Evolutionary conservation across 1,140 invertebrate species (phyloP), one percentile per base, ranked within the genome.

Genomic region (Riptortus pedestris): DNA sequence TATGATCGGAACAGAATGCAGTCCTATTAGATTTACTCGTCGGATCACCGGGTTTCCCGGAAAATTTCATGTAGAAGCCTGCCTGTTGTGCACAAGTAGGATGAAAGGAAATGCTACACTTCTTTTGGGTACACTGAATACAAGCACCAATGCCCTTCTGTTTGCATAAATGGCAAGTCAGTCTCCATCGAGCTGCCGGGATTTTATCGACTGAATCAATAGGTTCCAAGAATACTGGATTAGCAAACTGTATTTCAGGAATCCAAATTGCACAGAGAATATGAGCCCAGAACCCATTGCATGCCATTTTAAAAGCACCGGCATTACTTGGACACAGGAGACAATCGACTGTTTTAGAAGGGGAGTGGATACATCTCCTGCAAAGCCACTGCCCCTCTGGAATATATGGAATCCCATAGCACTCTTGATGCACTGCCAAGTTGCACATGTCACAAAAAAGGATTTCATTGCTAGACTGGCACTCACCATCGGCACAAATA

Each of bases 381-480:
- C 96, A 99, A 14, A 98, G 76, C 96, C 96, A 99, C 73, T 98
- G 95, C n/a, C 96, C 96, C 75, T 98, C 96, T 0, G 96, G 96
- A 71, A 99, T 98, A 72, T 98, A 98, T 22, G 96, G 96, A 7
- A 97, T 95, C 52, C 96, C 96, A 76, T 99, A 99, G 74, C 96
- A 99, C 76, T 99, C 96, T 76, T 98, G 96, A 78, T 98, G 95
- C n/a, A 99, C 96, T 18, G 96, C 93, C 27, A 99, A 78, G 78
- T 99, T 98, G 76, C 96, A 99, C 93, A 98, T 98, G 78, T 99
- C 96, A 79, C 96, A 99, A 76, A 99, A 99, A 38, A 99, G 79
- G 71, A 92, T 92, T 31, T 91, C 89, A 75, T 98, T 98, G 65
- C 90, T 92, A 73, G 97, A 96, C 72, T 95, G 89, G 76, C 95